A percentile compares a stretch with the other conserved stretches of the same genome.
phyloP scores from a whole-genome alignment of 2,113 vertebrate genomes.

The Alethe diademata region DNA sequence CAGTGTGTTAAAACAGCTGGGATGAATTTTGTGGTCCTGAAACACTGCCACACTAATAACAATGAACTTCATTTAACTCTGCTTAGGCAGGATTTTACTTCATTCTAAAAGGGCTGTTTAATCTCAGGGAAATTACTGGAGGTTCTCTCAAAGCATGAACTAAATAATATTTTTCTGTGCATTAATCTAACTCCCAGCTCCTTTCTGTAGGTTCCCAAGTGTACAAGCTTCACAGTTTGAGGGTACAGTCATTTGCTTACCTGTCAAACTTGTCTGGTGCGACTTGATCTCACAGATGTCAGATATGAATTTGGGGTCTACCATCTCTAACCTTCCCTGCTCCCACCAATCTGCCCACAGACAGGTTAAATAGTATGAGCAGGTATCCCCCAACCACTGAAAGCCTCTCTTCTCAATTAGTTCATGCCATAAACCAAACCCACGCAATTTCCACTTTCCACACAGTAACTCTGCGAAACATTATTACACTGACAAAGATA shows the following conservation, averaged over 20 bases:
- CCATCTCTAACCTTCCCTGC: not conserved
- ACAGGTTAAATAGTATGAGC: not conserved
- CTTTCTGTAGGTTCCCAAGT: not conserved
- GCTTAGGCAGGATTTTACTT: not conserved
- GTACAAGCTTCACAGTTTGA: not conserved
- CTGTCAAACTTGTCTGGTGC: not conserved
- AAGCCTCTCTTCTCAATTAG: not conserved
- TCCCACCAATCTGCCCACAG: not conserved
- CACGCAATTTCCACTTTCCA: not conserved
- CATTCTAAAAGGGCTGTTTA: not conserved
- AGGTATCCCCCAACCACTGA: not conserved
- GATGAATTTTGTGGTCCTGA: not conserved
- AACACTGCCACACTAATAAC: not conserved
- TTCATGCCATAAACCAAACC: not conserved
- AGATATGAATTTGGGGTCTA: not conserved
- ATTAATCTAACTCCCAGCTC: not conserved
- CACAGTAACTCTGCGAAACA: not conserved
- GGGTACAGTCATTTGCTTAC: not conserved
- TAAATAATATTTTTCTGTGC: not conserved
- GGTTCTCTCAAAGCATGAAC: not conserved
- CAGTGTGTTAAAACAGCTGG: not conserved
- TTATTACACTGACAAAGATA: not conserved
- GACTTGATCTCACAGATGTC: not conserved
- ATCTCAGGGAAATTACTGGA: not conserved
- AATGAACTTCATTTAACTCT: not conserved